A percentile compares a stretch with the other conserved stretches of the same genome.
These are phyloP conservation scores for Tipula confusa DNA, from an alignment of 2,888 invertebrate species.

Conservation along the genomic window DNA sequence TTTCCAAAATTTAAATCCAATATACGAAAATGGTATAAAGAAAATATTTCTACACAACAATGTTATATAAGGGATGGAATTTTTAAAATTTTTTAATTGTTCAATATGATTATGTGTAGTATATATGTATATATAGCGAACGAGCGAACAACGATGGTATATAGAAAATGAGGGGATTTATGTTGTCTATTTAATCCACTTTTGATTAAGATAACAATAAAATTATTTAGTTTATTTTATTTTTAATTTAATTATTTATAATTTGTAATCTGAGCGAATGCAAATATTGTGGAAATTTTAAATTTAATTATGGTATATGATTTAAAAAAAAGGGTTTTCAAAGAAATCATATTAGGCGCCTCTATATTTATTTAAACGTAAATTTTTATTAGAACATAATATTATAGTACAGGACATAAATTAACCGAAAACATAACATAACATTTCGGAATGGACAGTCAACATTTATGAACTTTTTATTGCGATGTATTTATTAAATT, in stretches of 20 bases:
- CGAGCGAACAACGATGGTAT: not conserved
- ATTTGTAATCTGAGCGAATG: not conserved
- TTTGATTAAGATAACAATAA: conserved; percentile 25
- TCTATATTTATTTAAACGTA: not conserved
- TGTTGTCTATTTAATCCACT: not conserved
- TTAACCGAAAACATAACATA: not conserved
- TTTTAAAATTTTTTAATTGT: not conserved
- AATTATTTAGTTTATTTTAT: conserved; percentile 3
- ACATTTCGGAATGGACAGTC: not conserved
- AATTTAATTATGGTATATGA: not conserved
- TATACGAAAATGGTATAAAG: not conserved
- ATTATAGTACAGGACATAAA: not conserved
- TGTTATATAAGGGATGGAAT: not conserved
- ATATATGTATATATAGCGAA: not conserved
- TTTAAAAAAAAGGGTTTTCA: conserved; percentile 20
- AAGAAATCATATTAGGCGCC: too few relatives aligned
- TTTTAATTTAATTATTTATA: conserved; percentile 20
- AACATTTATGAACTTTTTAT: not conserved
- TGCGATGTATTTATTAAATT: too few relatives aligned
- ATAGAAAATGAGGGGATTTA: not conserved
- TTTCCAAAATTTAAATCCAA: not conserved
- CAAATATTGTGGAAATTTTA: not conserved
- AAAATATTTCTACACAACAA: not conserved
- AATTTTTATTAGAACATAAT: not conserved
- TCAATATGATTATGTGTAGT: not conserved